Conservation (phyloP, 2,888 invertebrate genomes). For the Zelleria hepariella region DNA sequence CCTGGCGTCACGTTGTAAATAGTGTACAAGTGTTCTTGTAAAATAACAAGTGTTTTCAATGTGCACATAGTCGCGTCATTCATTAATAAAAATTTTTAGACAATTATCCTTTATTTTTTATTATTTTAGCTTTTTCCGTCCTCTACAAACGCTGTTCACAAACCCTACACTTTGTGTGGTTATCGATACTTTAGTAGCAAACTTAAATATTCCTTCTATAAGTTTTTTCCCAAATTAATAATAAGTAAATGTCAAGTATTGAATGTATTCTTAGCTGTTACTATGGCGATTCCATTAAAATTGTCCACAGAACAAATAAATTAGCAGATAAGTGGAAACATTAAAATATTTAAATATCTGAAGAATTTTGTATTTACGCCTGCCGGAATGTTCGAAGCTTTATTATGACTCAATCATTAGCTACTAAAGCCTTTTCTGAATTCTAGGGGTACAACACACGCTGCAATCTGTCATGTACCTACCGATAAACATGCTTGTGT, state of each 20-base stretch:
- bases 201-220: not conserved
- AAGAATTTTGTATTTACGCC: not conserved
- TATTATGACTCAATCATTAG: too few relatives aligned
- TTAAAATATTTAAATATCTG: not conserved
- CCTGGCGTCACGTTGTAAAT: slow-evolving; percentile 54
- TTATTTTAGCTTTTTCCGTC: not conserved
- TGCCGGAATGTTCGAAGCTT: too few relatives aligned
- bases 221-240: not conserved
- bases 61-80: slow-evolving; percentile 73
- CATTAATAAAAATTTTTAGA: slow-evolving; percentile 72
- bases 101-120: slow-evolving; percentile 29
- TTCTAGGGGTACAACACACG: too few relatives aligned
- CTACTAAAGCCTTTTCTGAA: too few relatives aligned
- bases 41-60: slow-evolving; percentile 68
- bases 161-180: not conserved
- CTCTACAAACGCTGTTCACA: not conserved
- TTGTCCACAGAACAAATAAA: not conserved
- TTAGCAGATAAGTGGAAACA: not conserved
- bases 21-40: slow-evolving; percentile 64
- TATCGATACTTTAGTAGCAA: not conserved
- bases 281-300: not conserved
- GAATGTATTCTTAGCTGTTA: not conserved
- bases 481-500: too few relatives aligned
- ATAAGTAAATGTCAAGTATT: not conserved
- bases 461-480: too few relatives aligned